Percentiles rank a stretch among this genome's conserved stretches.
These are phyloP conservation scores for Ooceraea biroi DNA, from an alignment of 1,140 invertebrate species.

Conservation along the genomic window DNA sequence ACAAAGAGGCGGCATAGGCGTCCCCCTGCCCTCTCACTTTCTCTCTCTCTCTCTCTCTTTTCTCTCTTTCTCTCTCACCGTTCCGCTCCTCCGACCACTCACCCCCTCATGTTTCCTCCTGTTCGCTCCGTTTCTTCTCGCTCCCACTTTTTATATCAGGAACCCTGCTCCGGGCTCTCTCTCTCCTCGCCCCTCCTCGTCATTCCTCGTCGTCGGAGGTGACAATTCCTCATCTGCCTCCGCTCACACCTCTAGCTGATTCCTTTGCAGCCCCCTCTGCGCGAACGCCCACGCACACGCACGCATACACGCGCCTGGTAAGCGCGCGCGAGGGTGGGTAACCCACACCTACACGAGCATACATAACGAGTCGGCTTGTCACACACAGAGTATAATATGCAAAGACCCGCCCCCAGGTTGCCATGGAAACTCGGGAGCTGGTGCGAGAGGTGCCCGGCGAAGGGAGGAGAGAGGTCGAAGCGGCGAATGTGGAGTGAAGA, in stretches of 20 bases:
- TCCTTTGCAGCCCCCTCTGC: conserved; percentile 74
- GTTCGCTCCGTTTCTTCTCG: conserved; percentile 61
- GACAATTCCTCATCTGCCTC: conserved; percentile 83
- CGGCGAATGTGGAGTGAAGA: conserved; percentile 61
- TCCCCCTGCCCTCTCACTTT: conserved; percentile 5
- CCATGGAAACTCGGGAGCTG: conserved; percentile 81
- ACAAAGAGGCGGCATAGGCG: conserved; percentile 76
- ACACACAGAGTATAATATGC: conserved; percentile 84
- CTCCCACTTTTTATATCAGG: conserved; percentile 56
- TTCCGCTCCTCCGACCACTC: conserved; percentile 30
- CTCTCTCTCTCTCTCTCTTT: too few relatives aligned
- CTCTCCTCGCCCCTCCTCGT: conserved; percentile 45
- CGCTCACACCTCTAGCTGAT: conserved; percentile 77
- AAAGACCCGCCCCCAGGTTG: conserved; percentile 83
- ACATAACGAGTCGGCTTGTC: conserved; percentile 83
- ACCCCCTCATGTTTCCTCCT: conserved; percentile 37
- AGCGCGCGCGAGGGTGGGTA: conserved; percentile 51
- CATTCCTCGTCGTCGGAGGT: conserved; percentile 75
- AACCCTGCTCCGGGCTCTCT: conserved; percentile 21
- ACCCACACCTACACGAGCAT: conserved; percentile 76
- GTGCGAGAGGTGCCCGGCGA: conserved; percentile 80
- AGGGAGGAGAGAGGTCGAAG: conserved; percentile 75
- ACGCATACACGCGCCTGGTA: background rate
- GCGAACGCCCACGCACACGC: conserved; percentile 14
- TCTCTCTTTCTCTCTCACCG: background rate